Percentiles rank a stretch among this genome's conserved stretches.
phyloP scores from a whole-genome alignment of 1,140 invertebrate species.

The Amyelois transitella region DNA sequence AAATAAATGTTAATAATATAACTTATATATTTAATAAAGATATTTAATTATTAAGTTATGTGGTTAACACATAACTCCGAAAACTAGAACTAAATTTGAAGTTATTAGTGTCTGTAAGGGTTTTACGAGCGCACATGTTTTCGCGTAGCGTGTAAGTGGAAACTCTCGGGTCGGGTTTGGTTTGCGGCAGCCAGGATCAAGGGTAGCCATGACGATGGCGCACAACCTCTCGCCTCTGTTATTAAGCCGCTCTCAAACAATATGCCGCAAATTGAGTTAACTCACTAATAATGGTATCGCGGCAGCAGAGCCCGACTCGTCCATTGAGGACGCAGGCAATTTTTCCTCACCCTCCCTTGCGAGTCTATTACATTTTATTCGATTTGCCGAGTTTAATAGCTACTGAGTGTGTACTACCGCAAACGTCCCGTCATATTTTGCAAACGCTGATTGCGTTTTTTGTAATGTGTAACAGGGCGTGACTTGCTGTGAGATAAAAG shows the following conservation, averaged over 20 bases:
- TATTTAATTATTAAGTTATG: too few species aligned
- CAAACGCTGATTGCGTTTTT: constrained; percentile 19
- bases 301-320: constrained; percentile 42
- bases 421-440: constrained; percentile 14
- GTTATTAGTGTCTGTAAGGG: not conserved
- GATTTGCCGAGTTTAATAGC: constrained; percentile 64
- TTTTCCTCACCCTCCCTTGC: constrained; percentile 39
- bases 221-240: constrained; percentile 58
- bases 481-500: constrained; percentile 11
- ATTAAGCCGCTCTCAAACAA: constrained; percentile 71
- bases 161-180: constrained; percentile 20
- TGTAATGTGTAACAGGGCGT: constrained; percentile 4
- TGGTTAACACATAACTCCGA: not conserved
- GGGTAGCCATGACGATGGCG: constrained; percentile 59
- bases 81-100: not conserved
- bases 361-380: constrained; percentile 64
- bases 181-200: constrained; percentile 34
- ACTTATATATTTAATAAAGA: too few species aligned
- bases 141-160: constrained; percentile 11
- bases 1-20: too few species aligned
- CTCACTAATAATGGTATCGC: constrained; percentile 70
- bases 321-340: constrained; percentile 53
- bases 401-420: constrained; percentile 40
- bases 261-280: constrained; percentile 73
- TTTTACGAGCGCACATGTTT: constrained; percentile 1